A percentile compares a stretch with the other conserved stretches of the same genome.
Conservation (phyloP, 2,113 vertebrate genomes). For the Meriones unguiculatus region DNA sequence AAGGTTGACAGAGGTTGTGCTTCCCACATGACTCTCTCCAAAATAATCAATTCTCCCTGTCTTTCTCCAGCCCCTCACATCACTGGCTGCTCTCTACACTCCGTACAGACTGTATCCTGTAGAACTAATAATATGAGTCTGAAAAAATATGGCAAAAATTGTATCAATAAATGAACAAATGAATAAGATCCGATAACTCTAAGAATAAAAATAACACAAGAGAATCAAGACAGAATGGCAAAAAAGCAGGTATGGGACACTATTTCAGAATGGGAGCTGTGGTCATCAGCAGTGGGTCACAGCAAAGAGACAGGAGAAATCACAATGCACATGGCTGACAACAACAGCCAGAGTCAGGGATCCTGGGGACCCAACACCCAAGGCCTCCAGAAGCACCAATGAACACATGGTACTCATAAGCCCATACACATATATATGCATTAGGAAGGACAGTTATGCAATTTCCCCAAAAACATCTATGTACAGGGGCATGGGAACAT, state of each 20-base stretch:
- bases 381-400: neutral
- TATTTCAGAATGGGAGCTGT: neutral
- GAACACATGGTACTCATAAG: no score
- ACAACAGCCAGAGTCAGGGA: neutral
- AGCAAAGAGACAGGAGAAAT: neutral
- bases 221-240: neutral
- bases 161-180: neutral
- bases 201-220: neutral
- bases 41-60: neutral
- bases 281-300: fast-evolving
- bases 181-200: neutral
- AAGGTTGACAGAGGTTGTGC: neutral
- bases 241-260: no score
- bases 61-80: neutral
- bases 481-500: fast-evolving
- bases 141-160: neutral
- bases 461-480: neutral
- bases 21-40: no score
- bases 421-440: neutral
- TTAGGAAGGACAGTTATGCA: fast-evolving
- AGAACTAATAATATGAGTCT: neutral
- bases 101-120: neutral
- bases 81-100: neutral
- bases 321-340: neutral
- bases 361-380: neutral